Evolutionary conservation across 2,797 vertebrate genomes (phyloP).

Genomic region (Selene dorsalis): DNA sequence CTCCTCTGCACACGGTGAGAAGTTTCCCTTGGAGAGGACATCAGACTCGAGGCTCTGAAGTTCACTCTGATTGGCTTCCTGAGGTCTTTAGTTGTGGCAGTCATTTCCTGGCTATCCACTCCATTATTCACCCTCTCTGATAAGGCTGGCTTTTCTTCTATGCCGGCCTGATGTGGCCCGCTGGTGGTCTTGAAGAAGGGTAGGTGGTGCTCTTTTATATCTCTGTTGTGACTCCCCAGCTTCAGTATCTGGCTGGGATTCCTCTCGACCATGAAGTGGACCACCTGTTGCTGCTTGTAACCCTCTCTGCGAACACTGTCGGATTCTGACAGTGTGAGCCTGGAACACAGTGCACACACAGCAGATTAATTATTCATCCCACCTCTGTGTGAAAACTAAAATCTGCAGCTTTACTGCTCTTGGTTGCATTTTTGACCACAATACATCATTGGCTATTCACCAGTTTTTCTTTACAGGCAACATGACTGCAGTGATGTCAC

Average conservation of each 20-base stretch:
- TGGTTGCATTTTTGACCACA: not conserved
- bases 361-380: not conserved
- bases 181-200: conserved; percentile 31
- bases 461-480: not conserved
- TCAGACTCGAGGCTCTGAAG: conserved; percentile 65
- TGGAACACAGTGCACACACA: conserved; percentile 45
- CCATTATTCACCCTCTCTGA: not conserved
- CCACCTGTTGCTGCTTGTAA: conserved; percentile 76
- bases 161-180: not conserved
- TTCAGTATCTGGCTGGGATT: conserved; percentile 62
- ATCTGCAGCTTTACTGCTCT: not conserved
- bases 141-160: not conserved
- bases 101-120: conserved; percentile 22
- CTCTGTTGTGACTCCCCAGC: conserved; percentile 45
- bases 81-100: not conserved
- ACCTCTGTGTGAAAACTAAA: not conserved
- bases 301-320: conserved; percentile 58
- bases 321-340: conserved; percentile 66
- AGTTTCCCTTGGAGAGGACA: conserved; percentile 59
- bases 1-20: conserved; percentile 59
- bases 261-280: conserved; percentile 66
- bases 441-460: no score
- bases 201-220: conserved; percentile 53
- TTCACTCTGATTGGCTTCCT: conserved; percentile 57
- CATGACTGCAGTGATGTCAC: not conserved